Evolutionary conservation across 2,888 invertebrate species (phyloP).

Genomic region (Cataglyphis albicans): DNA sequence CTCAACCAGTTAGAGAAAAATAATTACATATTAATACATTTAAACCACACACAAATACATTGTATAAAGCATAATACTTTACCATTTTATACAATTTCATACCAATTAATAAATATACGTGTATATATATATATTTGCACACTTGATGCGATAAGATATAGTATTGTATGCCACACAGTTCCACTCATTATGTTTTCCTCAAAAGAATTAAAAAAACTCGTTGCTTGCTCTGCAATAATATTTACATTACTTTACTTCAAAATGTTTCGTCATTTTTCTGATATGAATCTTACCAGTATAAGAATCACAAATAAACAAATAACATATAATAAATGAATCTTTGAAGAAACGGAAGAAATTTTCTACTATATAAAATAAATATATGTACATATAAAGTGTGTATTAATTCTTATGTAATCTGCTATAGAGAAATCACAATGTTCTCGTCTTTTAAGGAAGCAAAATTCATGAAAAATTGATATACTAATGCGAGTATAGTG

Average conservation of each 20-base stretch:
- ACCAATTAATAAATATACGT: slow-evolving; percentile 6
- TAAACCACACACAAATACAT: neutral
- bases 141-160: neutral
- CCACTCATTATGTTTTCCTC: neutral
- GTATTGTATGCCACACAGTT: neutral
- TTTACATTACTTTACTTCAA: slow-evolving; percentile 42
- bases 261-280: slow-evolving; percentile 46
- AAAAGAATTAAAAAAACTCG: slow-evolving; percentile 43
- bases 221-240: slow-evolving; percentile 44
- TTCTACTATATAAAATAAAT: neutral
- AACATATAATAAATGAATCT: neutral
- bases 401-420: slow-evolving; percentile 9
- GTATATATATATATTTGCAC: neutral
- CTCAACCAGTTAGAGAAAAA: neutral
- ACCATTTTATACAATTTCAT: neutral
- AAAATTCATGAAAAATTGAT: slow-evolving; percentile 17
- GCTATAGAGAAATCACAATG: slow-evolving; percentile 27
- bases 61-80: neutral
- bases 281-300: slow-evolving; percentile 57
- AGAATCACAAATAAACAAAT: slow-evolving; percentile 28
- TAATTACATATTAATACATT: neutral
- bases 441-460: neutral
- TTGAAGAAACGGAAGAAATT: slow-evolving; percentile 29
- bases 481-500: neutral
- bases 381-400: neutral